A percentile compares a stretch with the other conserved stretches of the same genome.
phyloP scores from a whole-genome alignment of 2,113 vertebrate genomes.

The Ceyx melanurus region DNA sequence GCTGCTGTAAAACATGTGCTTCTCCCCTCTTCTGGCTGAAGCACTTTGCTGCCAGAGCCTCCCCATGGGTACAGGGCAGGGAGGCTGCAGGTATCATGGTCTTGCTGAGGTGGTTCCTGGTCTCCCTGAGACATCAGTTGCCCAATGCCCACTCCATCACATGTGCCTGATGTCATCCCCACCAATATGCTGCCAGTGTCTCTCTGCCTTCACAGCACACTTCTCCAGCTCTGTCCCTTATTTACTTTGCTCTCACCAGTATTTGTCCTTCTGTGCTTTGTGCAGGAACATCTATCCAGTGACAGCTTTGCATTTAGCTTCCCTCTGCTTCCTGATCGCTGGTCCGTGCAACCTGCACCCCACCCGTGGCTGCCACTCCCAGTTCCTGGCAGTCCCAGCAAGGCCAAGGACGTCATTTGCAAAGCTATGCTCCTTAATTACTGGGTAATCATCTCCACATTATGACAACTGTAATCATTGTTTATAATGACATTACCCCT shows the following conservation, averaged over 20 bases:
- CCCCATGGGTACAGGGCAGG: not conserved
- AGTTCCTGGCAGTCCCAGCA: not conserved
- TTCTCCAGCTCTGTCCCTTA: not conserved
- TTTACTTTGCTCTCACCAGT: not conserved
- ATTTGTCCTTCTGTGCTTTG: not conserved
- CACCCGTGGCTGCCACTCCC: not conserved
- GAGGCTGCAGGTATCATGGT: not conserved
- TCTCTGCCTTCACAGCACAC: not conserved
- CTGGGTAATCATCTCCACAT: not conserved
- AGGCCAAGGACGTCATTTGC: not conserved
- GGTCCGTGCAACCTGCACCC: rapidly evolving
- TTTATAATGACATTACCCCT: not conserved
- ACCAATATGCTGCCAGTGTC: not conserved
- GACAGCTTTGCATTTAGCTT: not conserved
- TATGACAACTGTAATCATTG: not conserved
- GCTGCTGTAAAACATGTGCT: not conserved
- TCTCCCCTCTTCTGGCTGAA: not conserved
- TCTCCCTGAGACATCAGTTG: not conserved
- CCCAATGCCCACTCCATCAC: not conserved
- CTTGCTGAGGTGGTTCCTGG: not conserved
- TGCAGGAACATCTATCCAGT: not conserved
- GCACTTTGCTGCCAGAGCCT: not conserved
- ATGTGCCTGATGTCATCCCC: not conserved
- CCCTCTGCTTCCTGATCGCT: not conserved
- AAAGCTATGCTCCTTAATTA: not conserved